phyloP scores from a whole-genome alignment of 2,888 invertebrate species.

The Scotopteryx bipunctaria region DNA sequence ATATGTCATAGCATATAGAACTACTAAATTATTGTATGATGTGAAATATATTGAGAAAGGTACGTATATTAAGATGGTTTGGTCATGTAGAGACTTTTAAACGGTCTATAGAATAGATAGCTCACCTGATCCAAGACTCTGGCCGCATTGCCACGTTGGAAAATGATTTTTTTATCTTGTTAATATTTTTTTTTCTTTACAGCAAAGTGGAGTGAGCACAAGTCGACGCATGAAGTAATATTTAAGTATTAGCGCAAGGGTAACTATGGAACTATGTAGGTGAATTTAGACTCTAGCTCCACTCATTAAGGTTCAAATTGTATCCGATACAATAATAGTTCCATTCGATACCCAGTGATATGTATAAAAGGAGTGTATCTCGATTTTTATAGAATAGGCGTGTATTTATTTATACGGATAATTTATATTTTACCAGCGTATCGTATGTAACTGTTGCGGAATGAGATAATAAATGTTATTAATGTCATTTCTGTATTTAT shows the following conservation, averaged over 20 bases:
- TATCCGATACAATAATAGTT: slow-evolving; percentile 29
- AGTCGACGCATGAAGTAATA: slow-evolving; percentile 39
- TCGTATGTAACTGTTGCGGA: slow-evolving; percentile 55
- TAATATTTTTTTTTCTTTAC: slow-evolving; percentile 46
- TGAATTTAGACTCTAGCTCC: slow-evolving; percentile 15
- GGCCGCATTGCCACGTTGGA: too few species aligned
- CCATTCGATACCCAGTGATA: slow-evolving; percentile 39
- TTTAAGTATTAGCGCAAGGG: slow-evolving; percentile 69
- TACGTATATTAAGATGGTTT: too few species aligned
- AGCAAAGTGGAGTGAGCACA: slow-evolving; percentile 68
- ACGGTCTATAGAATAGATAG: too few species aligned
- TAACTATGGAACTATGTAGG: slow-evolving; percentile 29
- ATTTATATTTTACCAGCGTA: slow-evolving; percentile 52
- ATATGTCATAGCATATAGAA: too few species aligned
- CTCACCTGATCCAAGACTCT: too few species aligned
- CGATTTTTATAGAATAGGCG: slow-evolving; percentile 66
- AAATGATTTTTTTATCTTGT: too few species aligned
- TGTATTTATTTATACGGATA: slow-evolving; percentile 65
- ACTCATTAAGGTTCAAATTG: slow-evolving; percentile 15
- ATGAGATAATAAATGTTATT: slow-evolving; percentile 57
- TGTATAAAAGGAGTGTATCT: slow-evolving; percentile 64
- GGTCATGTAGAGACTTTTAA: too few species aligned
- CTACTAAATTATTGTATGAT: too few species aligned
- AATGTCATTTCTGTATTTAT: slow-evolving; percentile 36
- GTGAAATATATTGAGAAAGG: too few species aligned